These are phyloP conservation scores for Acleris sparsana DNA, from an alignment of 2,888 invertebrate genomes.

Conservation along the genomic window DNA sequence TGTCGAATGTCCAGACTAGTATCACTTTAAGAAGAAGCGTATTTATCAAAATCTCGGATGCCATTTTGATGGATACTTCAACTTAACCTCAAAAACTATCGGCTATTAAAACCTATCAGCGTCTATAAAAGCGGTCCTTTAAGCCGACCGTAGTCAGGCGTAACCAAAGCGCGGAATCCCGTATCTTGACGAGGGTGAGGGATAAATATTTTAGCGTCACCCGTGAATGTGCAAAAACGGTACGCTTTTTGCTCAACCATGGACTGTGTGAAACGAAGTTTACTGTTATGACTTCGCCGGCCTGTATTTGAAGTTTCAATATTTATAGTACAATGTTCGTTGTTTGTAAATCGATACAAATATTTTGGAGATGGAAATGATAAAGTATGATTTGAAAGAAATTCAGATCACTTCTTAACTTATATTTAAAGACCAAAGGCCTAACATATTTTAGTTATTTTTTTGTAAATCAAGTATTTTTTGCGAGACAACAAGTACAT, in stretches of 20 bases:
- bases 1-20: too few relatives aligned
- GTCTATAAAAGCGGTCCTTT: constrained; percentile 1
- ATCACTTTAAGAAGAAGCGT: too few relatives aligned
- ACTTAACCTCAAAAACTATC: neutral
- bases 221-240: constrained; percentile 9
- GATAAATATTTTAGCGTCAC: constrained; percentile 20
- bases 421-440: too few relatives aligned
- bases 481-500: too few relatives aligned
- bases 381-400: too few relatives aligned
- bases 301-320: neutral
- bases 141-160: neutral
- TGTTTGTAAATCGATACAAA: neutral
- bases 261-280: constrained; percentile 2
- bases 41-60: too few relatives aligned
- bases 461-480: too few relatives aligned
- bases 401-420: too few relatives aligned
- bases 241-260: neutral
- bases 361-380: too few relatives aligned
- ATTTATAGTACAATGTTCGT: neutral
- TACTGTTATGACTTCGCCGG: constrained; percentile 1
- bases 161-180: constrained; percentile 9
- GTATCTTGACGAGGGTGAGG: constrained; percentile 21
- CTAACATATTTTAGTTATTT: too few relatives aligned
- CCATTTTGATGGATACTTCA: too few relatives aligned
- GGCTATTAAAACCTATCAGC: constrained; percentile 11